Conservation (phyloP, 2,113 vertebrate genomes). For the Cheilinus undulatus region DNA sequence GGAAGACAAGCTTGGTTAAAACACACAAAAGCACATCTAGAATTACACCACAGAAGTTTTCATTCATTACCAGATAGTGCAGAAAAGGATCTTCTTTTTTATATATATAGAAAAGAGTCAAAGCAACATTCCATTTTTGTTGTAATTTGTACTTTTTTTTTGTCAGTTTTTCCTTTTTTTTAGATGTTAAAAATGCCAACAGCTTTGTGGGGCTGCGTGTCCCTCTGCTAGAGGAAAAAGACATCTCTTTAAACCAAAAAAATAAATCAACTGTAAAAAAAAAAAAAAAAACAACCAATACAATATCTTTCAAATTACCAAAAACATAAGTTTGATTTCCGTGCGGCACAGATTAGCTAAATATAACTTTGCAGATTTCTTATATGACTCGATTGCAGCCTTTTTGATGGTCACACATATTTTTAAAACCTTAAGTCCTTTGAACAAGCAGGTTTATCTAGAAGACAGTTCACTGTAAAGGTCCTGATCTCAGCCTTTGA, state of each 20-base stretch:
- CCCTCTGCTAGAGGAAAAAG: constrained; percentile 61
- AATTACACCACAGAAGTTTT: constrained; percentile 90
- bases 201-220: constrained; percentile 79
- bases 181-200: constrained; percentile 86
- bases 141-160: constrained; percentile 73
- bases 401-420: constrained; percentile 74
- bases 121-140: constrained; percentile 88
- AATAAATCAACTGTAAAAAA: constrained; percentile 78
- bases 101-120: constrained; percentile 82
- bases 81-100: constrained; percentile 86
- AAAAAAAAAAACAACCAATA: constrained; percentile 86
- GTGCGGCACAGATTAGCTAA: constrained; percentile 83
- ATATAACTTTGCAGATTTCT: constrained; percentile 86
- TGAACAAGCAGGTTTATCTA: constrained; percentile 78
- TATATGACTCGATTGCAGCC: constrained; percentile 81
- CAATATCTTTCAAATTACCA: constrained; percentile 85
- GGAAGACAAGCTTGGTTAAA: constrained; percentile 94
- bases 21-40: constrained; percentile 93
- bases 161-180: constrained; percentile 55
- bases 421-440: constrained; percentile 75
- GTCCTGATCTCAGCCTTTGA: constrained; percentile 84
- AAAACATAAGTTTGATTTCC: constrained; percentile 76
- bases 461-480: constrained; percentile 76
- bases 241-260: constrained; percentile 69
- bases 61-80: constrained; percentile 92